Conservation (phyloP, 2,113 vertebrate genomes). For the Buteo buteo region DNA sequence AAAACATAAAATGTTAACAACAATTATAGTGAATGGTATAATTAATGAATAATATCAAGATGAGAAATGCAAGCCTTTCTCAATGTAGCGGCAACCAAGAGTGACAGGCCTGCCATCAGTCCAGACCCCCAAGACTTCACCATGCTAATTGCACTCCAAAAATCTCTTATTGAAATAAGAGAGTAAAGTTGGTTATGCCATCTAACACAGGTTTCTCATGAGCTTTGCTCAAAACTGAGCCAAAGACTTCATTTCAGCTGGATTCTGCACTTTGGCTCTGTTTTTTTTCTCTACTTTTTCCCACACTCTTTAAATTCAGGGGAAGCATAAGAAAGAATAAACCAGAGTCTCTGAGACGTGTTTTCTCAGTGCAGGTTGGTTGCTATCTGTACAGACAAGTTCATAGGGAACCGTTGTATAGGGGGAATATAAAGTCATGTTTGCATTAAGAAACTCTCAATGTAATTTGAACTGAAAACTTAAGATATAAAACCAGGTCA, state of each 20-base stretch:
- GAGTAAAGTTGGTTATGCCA: background rate
- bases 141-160: background rate
- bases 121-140: background rate
- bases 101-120: background rate
- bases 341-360: background rate
- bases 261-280: background rate
- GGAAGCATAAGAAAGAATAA: background rate
- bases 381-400: background rate
- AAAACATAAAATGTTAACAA: background rate
- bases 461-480: background rate
- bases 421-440: background rate
- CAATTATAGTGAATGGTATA: background rate
- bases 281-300: accelerated
- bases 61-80: background rate
- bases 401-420: background rate
- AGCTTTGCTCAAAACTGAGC: background rate
- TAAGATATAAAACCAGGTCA: background rate
- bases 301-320: background rate
- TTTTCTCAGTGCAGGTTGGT: background rate
- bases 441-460: background rate
- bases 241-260: background rate
- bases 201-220: background rate
- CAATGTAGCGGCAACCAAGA: background rate
- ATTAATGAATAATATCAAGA: background rate
- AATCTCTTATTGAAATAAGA: background rate